Conservation (phyloP, 92 coral and sea anemone species). For the Palythoa heliodiscus region DNA sequence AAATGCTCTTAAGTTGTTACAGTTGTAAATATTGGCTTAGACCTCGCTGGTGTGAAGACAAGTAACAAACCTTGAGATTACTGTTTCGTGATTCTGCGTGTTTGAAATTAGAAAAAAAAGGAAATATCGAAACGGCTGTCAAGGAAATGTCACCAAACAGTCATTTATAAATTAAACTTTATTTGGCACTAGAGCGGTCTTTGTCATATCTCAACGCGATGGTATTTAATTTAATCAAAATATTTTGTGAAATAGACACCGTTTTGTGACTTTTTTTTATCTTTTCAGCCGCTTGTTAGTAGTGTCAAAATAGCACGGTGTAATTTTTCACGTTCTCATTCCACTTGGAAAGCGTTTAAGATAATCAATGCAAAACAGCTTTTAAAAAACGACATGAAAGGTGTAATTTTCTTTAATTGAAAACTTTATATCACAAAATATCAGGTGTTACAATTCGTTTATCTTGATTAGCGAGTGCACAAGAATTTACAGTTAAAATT, state of each 20-base stretch:
- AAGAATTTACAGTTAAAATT: too few relatives aligned
- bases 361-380: neutral
- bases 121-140: constrained; percentile 1
- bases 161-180: constrained; percentile 34
- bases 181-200: constrained; percentile 34
- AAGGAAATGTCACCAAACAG: constrained; percentile 21
- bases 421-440: neutral
- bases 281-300: constrained; percentile 31
- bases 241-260: constrained; percentile 39
- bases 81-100: constrained; percentile 24
- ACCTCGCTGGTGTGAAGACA: neutral
- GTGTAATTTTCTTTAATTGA: neutral
- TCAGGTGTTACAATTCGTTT: neutral
- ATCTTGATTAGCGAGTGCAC: too few relatives aligned
- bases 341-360: constrained; percentile 21
- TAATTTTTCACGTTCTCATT: constrained; percentile 14
- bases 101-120: neutral
- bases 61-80: neutral
- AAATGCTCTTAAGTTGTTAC: constrained; percentile 27
- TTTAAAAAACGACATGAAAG: neutral
- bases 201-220: constrained; percentile 35
- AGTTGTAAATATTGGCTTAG: constrained; percentile 40
- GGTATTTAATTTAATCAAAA: constrained; percentile 41
- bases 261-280: neutral
- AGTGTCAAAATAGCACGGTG: constrained; percentile 26